Evolutionary conservation across 2,888 invertebrate species (phyloP), one percentile per base, ranked within the genome.

Genomic region (Caenorhabditis sulstoni): DNA sequence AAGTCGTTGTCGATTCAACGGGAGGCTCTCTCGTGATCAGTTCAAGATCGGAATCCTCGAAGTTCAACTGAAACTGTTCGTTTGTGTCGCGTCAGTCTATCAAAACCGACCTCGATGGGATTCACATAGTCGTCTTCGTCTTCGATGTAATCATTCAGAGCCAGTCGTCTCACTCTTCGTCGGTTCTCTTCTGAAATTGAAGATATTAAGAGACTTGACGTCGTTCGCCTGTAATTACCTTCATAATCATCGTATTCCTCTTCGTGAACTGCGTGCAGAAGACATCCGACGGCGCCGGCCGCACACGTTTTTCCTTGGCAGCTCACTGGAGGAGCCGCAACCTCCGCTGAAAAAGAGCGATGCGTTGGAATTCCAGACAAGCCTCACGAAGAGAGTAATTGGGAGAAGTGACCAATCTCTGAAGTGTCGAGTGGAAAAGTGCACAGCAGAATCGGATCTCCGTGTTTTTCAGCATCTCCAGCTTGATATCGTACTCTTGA

Each of bases 201-300:
- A 20, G 18, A 29, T 0, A 14, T 62, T 53, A 37, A 5, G 7
- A 11, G 5, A 37, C 37, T 37, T 37, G 37, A 37, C 3, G 37
- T 14, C 23, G 22, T 55, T 37, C 29, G 11, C 18, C 41, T 16
- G 4, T 14, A 22, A 39, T 45, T 35, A 57, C 66, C 74, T 50
- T 84, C 82, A 59, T 82, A 82, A 49, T 84, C 84, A 23, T 70
- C 57, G 20, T 78, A 71, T 3, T 81, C 79, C 20, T 65, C 70
- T 11, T 73, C 66, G 16, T 68, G 61, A 44, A 70, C 23, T 1
- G 81, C 70, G 45, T 84, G 84, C 4, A 80, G 45, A 50, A 84
- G 77, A 57, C 84, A 84, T 22, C 84, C 84, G 45, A 84, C 79
- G 12, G 84, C 84, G 53, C 84, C 82, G 20, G 79, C 44, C 20